These are phyloP conservation scores for Odontomachus brunneus DNA, from an alignment of 1,140 invertebrate species.

Conservation along the genomic window DNA sequence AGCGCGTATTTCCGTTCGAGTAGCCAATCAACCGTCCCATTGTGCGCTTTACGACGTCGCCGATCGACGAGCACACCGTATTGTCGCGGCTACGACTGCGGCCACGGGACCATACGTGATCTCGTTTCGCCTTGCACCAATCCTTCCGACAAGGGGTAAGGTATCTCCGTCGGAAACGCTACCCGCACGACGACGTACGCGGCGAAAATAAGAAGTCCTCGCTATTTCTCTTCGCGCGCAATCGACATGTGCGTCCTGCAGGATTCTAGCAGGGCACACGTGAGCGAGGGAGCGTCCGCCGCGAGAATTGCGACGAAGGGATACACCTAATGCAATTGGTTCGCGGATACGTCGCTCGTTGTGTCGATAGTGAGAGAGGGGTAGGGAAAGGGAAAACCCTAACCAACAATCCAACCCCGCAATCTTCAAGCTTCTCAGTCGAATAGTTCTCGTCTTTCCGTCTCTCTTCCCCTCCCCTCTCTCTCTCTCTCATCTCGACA, in stretches of 20 bases:
- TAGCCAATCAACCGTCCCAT: conserved; percentile 51
- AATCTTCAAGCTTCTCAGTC: conserved; percentile 3
- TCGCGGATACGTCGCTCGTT: conserved; percentile 6
- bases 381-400: not conserved
- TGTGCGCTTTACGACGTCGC: conserved; percentile 47
- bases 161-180: not conserved
- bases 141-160: not conserved
- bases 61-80: not conserved
- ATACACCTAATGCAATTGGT: conserved; percentile 38
- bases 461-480: too few relatives aligned
- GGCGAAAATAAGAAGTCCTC: not conserved
- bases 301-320: not conserved
- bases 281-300: not conserved
- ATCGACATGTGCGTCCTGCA: not conserved
- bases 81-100: conserved; percentile 14
- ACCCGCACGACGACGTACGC: not conserved
- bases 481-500: not conserved
- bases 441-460: conserved; percentile 47
- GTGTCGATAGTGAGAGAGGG: not conserved
- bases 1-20: conserved; percentile 52
- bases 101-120: conserved; percentile 13
- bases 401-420: not conserved
- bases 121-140: conserved; percentile 12
- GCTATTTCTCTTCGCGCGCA: not conserved
- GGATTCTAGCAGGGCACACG: too few relatives aligned